These are phyloP conservation scores for Dromaius novaehollandiae DNA, from an alignment of 2,113 vertebrate species.

Conservation along the genomic window DNA sequence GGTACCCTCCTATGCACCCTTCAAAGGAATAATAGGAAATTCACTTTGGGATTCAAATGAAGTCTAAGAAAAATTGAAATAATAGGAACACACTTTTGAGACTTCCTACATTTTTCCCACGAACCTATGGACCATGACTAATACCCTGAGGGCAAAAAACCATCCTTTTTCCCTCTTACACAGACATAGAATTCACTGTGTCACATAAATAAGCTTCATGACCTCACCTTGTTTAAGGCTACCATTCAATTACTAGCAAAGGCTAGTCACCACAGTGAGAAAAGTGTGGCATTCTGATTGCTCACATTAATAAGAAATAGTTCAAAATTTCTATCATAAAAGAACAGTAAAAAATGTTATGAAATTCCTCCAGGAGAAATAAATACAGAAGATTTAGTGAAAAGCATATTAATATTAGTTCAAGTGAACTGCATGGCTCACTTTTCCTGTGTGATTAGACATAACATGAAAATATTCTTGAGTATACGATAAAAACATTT, in stretches of 20 bases:
- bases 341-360: background rate
- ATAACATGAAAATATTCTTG: constrained; percentile 64
- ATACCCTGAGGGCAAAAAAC: constrained; percentile 84
- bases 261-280: constrained; percentile 26
- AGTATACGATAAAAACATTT: constrained; percentile 60
- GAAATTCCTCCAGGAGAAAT: background rate
- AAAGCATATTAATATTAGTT: constrained; percentile 30
- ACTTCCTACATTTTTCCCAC: constrained; percentile 85
- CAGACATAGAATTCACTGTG: constrained; percentile 76
- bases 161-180: constrained; percentile 76
- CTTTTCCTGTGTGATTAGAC: constrained; percentile 33
- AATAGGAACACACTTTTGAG: constrained; percentile 87
- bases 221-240: constrained; percentile 77
- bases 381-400: constrained; percentile 20
- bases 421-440: constrained; percentile 30
- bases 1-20: constrained; percentile 81
- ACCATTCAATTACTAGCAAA: constrained; percentile 74
- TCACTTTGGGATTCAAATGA: constrained; percentile 84
- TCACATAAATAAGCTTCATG: constrained; percentile 81
- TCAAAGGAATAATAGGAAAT: constrained; percentile 85
- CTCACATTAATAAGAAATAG: constrained; percentile 64
- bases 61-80: constrained; percentile 85
- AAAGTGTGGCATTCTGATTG: constrained; percentile 48
- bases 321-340: constrained; percentile 3
- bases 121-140: constrained; percentile 86